Base-by-base conservation (phyloP, 2,797 vertebrate genomes). In the Trematomus bernacchii region DNA sequence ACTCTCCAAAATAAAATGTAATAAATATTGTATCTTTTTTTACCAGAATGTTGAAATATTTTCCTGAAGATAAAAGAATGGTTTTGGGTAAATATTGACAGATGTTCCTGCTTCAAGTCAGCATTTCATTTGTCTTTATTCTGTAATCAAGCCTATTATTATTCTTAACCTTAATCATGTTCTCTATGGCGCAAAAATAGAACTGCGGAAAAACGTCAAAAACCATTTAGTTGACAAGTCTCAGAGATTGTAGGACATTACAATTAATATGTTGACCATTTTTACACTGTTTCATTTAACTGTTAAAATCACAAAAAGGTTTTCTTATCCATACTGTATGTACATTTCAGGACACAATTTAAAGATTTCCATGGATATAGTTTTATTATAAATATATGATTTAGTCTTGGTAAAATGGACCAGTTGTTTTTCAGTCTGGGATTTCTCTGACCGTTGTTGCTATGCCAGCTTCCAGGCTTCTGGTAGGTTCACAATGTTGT, bases 401-500 rank as follows among this genome's bases (percentile, higher is more conserved):
- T 59, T 10, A 64, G n/a, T 30, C 46, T 73, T 40, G 61, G 46
- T 59, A 0, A 52, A 21, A 47, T 59, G 66, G 57, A 71, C 16
- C 47, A 52, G 62, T 37, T 64, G 51, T 3, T 54, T 52, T 66
- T 80, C 50, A 72, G 53, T 6, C 71, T 15, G 42, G 55, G 68
- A 4, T 60, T 37, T 58, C 43, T 79, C 67, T 81, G 65, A 11
- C 62, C 80, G 58, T 68, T 80, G 78, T 85, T 87, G 75, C 82
- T 77, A 60, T 79, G 85, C 64, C 75, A 77, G 79, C 23, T 83
- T 79, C 63, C 66, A 70, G 81, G 46, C 71, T n/a, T 67, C 67
- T 86, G 88, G 71, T 80, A 80, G 82, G 69, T 72, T 80, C 58
- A 40, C 75, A 21, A 4, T 66, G 72, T 58, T 73, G 71, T 86